Evolutionary conservation across 2,888 invertebrate genomes (phyloP), one percentile per base, ranked within the genome.

Genomic region (Pseudanteris insignis): DNA sequence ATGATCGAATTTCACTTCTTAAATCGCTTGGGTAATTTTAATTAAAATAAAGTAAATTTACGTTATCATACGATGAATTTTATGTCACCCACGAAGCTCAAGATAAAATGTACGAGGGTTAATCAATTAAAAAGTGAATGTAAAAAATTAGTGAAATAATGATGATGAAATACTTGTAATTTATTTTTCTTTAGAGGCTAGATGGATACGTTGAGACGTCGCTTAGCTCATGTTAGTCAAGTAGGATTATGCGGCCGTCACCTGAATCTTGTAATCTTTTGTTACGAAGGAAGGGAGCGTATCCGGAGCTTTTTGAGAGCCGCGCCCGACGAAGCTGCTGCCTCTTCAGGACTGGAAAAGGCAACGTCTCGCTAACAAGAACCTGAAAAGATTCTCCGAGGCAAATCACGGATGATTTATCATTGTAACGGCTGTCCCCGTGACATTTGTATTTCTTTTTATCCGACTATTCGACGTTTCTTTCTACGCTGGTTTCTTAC

Each of bases 351-450:
- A 58, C 59, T 47, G 59, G 67, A 66, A 62, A 69, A 73, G 75
- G 71, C 70, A 74, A 74, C 75, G 70, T 71, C 68, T 70, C 69
- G 69, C 74, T 76, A 76, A 76, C 74, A 76, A 76, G 76, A 74
- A 74, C 74, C 69, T 70, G 70, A 74, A 75, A 73, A 72, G 73
- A 73, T 74, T 73, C 70, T 66, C 67, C 68, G 69, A 69, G 70
- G 68, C 72, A 74, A 71, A 76, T 76, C 73, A 74, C 72, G 72
- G 70, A 75, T 76, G 76, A 76, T 76, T 76, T 75, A 76, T 76
- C 76, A 76, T 76, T 65, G 71, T 68, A 70, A 70, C 72, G 68
- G 68, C 67, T 68, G 67, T 61, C 66, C 64, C 54, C 65, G 65
- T 68, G 67, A 64, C 37, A 50, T 61, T 60, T 61, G 44, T 54